These are phyloP conservation scores for Drosophila suboccidentalis DNA, from an alignment of 2,888 invertebrate species.

Conservation along the genomic window DNA sequence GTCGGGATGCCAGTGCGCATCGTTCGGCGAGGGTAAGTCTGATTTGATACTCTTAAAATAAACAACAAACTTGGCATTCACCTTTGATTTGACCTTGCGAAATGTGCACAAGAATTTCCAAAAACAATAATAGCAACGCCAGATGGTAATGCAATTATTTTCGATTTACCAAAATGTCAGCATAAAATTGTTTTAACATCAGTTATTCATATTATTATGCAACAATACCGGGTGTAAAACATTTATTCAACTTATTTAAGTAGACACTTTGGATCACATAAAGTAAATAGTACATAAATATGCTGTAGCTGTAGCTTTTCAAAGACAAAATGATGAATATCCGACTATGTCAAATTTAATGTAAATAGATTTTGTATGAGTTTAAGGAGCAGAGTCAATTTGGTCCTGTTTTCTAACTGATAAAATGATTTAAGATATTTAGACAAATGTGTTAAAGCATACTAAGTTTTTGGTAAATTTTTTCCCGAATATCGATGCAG, in stretches of 20 bases:
- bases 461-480: too few species aligned
- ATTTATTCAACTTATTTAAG: background rate
- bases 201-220: background rate
- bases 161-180: background rate
- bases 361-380: too few species aligned
- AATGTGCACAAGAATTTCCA: conserved; percentile 4
- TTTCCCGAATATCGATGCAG: too few species aligned
- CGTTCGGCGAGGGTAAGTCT: conserved; percentile 85
- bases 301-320: too few species aligned
- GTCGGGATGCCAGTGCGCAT: conserved; percentile 85
- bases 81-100: conserved; percentile 50
- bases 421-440: too few species aligned
- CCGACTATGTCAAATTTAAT: too few species aligned
- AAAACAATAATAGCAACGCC: background rate
- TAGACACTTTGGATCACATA: background rate
- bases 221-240: background rate
- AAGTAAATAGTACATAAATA: background rate
- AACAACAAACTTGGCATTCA: conserved; percentile 25
- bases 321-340: too few species aligned
- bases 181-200: conserved; percentile 22
- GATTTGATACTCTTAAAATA: background rate
- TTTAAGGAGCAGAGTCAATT: too few species aligned
- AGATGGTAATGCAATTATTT: conserved; percentile 28
- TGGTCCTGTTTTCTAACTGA: too few species aligned
- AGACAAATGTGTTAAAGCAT: too few species aligned